These are phyloP conservation scores for Bimastos eiseni DNA, from an alignment of 2,888 invertebrate genomes.

Conservation along the genomic window DNA sequence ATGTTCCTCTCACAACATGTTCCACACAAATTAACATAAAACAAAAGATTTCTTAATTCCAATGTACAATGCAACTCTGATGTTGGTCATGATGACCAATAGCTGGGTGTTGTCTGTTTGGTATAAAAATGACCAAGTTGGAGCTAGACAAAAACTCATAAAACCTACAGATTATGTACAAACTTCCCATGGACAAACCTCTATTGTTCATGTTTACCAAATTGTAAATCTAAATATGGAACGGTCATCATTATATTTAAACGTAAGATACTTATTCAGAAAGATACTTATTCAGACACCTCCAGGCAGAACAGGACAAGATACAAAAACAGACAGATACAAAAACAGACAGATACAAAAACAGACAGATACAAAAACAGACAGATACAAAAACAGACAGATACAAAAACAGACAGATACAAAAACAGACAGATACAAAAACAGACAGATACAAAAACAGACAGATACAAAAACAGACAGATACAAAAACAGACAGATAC, in stretches of 20 bases:
- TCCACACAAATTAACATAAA: not conserved
- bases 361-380: not conserved
- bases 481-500: not conserved
- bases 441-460: not conserved
- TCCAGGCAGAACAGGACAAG: not conserved
- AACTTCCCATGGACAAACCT: not conserved
- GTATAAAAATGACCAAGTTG: not conserved
- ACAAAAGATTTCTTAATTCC: not conserved
- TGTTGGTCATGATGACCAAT: too few species aligned
- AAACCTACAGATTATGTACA: not conserved
- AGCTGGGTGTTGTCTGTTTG: not conserved
- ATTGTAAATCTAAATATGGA: not conserved
- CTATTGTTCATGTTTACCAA: not conserved
- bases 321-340: not conserved
- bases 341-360: not conserved
- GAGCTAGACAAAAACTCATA: not conserved
- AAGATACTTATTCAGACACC: not conserved
- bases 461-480: not conserved
- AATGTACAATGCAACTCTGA: not conserved
- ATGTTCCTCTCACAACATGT: not conserved
- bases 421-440: too few species aligned
- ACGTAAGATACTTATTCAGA: not conserved
- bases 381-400: not conserved
- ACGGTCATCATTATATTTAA: not conserved
- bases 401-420: not conserved